Base-by-base conservation (phyloP, 2,888 invertebrate species). In the Acronicta leporina region DNA sequence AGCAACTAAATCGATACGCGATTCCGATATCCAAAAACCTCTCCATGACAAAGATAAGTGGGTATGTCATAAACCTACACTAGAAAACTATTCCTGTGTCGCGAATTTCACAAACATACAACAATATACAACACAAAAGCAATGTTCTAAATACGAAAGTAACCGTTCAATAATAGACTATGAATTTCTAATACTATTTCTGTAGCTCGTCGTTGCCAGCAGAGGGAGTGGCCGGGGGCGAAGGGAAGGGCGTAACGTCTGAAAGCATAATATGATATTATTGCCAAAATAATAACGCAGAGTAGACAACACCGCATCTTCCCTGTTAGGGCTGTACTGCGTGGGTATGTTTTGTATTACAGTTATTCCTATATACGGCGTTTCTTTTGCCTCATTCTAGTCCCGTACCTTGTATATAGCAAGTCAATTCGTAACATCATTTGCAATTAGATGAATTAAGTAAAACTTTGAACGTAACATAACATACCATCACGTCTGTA, bases 131-230 rank as follows among this genome's bases (percentile, higher is more conserved):
- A 81, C 77, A 85, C 84, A 82, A 87, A 86, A 87, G 82, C 76
- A 74, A 70, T 78, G 86, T 74, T 83, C 85, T 87, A 85, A 87
- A 86, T 87, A 84, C 83, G 79, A 82, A 85, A 85, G 83, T 83
- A 83, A 83, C 79, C 70, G 85, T 86, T 87, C 87, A 89, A 88
- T 91, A 90, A 91, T 90, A 90, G 88, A 86, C 83, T 80, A 84
- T 85, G 86, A 88, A 90, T 88, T 88, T 90, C 88, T 88, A 88
- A 87, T 87, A 87, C 87, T 92, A 90, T 91, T 91, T 88, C 88
- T 87, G 91, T 84, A 78, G 71, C 80, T 79, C 75, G 79, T 73
- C 86, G 86, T 70, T 87, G 89, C 86, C 89, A 87, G 85, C 82
- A 66, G 77, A 69, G 76, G 64, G 70, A 72, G 63, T 64, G 58